Base-by-base conservation (phyloP, 2,797 vertebrate genomes). In the Cyclura pinguis region DNA sequence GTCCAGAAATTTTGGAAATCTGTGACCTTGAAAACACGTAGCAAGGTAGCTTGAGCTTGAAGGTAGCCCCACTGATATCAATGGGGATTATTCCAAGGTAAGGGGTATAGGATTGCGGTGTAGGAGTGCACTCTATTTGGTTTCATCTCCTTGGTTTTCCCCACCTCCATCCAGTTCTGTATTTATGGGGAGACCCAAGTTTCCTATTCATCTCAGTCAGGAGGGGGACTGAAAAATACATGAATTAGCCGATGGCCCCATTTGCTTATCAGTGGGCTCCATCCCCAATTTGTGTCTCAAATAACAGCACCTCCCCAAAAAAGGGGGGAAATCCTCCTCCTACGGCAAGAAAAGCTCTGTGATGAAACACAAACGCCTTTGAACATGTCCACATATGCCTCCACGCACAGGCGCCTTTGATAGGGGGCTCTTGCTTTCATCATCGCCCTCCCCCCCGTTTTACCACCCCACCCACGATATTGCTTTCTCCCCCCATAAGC, bases 401-500 rank as follows among this genome's bases (percentile, higher is more conserved):
- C 20, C 59, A 62, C 59, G 22, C 59, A 62, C 84, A 88, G 27
- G 6, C 77, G 81, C 90, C 55, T 3, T 64, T 90, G 88, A 42
- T 13, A 47, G 35, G 27, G 6, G 4, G 6, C 18, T 38, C 18
- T 38, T 9, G 6, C 55, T 73, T 50, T 1, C 14, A 57, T 20
- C 59, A 27, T 32, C 2, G 2, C 72, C 74, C n/a, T 12, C 38
- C 32, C 2, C 6, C 6, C 14, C 1, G 24, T 20, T 62, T 38
- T 38, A 42, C 2, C 7, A n/a, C 35, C n/a, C n/a, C n/a, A 16
- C 73, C 35, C 73, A 35, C 20, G 16, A 18, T 20, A 38, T 38
- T 22, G 20, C 35, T 38, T 76, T 38, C 8, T 22, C 16, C 35
- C 14, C 73, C 72, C 32, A 10, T 3, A 2, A 59, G 18, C 59